These are phyloP conservation scores for Antigone vipio DNA, from an alignment of 2,113 vertebrate genomes.

Conservation along the genomic window DNA sequence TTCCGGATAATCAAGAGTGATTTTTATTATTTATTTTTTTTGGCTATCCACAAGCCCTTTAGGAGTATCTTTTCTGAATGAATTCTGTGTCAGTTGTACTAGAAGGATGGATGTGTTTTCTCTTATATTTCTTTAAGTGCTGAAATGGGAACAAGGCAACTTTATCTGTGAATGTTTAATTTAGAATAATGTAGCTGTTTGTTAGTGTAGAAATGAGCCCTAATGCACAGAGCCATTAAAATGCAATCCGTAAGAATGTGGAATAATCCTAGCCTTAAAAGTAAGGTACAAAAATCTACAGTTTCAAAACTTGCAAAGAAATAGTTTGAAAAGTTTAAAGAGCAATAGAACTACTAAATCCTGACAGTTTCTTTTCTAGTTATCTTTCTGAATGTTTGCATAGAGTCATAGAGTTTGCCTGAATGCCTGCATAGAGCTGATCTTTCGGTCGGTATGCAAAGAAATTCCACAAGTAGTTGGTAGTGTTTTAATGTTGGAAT, in stretches of 20 bases:
- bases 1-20: not conserved
- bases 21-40: not conserved
- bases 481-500: not conserved
- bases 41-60: not conserved
- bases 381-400: not conserved
- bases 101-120: not conserved
- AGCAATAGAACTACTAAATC: not conserved
- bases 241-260: not conserved
- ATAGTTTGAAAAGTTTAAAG: not conserved
- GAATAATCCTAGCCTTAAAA: not conserved
- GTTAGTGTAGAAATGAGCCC: not conserved
- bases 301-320: not conserved
- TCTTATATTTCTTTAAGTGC: not conserved
- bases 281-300: not conserved
- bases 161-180: not conserved
- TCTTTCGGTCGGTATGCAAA: not conserved
- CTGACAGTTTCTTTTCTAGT: not conserved
- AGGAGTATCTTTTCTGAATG: not conserved
- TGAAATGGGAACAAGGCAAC: not conserved
- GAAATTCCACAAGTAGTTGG: not conserved
- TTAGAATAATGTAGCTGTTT: not conserved
- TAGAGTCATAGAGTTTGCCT: not conserved
- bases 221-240: not conserved
- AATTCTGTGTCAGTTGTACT: not conserved
- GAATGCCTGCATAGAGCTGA: not conserved